A percentile compares a stretch with the other conserved stretches of the same genome.
These are phyloP conservation scores for Lordiphosa andalusiaca DNA, from an alignment of 2,888 invertebrate species.

Conservation along the genomic window DNA sequence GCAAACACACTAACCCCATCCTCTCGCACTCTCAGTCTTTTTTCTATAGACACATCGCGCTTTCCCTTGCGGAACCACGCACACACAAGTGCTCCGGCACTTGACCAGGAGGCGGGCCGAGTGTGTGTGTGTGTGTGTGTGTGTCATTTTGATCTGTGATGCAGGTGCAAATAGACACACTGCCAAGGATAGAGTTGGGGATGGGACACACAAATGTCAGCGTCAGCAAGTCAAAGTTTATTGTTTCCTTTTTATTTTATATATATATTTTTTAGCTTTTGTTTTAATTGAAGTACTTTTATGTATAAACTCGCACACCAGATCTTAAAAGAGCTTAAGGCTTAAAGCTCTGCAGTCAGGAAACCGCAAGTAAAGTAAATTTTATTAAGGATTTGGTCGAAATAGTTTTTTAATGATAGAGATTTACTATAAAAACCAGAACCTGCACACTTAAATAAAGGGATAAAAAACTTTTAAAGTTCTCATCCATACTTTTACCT, in stretches of 20 bases:
- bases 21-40: not conserved
- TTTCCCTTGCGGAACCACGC: conserved; percentile 55
- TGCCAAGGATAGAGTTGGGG: conserved; percentile 6
- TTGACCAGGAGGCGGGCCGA: conserved; percentile 26
- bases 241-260: conserved; percentile 28
- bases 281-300: conserved; percentile 39
- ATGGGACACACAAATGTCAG: conserved; percentile 32
- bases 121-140: not conserved
- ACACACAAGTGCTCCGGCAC: conserved; percentile 54
- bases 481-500: no score
- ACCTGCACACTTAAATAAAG: no score
- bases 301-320: no score
- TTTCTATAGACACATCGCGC: conserved; percentile 35
- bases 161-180: conserved; percentile 44
- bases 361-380: no score
- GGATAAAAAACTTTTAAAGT: no score
- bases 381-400: no score
- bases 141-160: conserved; percentile 61
- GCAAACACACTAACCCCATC: conserved; percentile 20
- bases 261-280: conserved; percentile 32
- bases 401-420: no score
- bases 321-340: no score
- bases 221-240: conserved; percentile 43
- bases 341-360: no score
- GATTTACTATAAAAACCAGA: no score